Evolutionary conservation across 2,888 invertebrate species (phyloP), one percentile per base, ranked within the genome.

Genomic region (Tachina fera): DNA sequence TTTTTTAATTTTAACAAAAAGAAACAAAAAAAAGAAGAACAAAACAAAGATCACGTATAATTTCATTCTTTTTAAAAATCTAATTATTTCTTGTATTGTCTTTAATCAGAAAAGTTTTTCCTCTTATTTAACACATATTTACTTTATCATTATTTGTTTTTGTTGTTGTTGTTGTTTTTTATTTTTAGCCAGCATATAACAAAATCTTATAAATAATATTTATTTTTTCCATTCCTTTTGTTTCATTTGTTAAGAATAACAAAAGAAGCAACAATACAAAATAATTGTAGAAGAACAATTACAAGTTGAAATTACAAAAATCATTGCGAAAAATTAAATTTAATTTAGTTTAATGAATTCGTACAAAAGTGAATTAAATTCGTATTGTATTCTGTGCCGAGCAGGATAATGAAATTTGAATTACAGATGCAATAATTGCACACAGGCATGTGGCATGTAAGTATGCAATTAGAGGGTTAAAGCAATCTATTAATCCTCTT

Each of bases 321-420:
- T n/a, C 39, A 63, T 71, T 75, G 65, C 61, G 63, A 41, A 71
- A 74, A 83, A 58, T 79, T 80, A 79, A 65, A 51, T 75, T 65
- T 82, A 79, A 82, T 82, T 63, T 75, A 78, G 70, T 75, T 71
- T 79, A 79, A 83, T 82, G 79, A 83, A 86, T 60, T 79, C 76
- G 58, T 63, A 76, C 76, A 67, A 68, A 76, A 72, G 72, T 61
- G 49, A 78, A 86, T 82, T 86, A 70, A 51, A 63, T 78, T 70
- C 68, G 31, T 22, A 72, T 79, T 83, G 83, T 83, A 67, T 83
- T 83, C 70, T 49, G 31, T 11, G n/a, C 39, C 47, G 22, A 71
- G 83, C 31, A 71, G 60, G 53, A 63, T 10, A 65, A 56, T 53
- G 31, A 47, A 56, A 72, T 31, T 31, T 71, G 6, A 58, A 58